These are phyloP conservation scores for Alectoris magna DNA, from an alignment of 2,797 vertebrate species.

Conservation along the genomic window DNA sequence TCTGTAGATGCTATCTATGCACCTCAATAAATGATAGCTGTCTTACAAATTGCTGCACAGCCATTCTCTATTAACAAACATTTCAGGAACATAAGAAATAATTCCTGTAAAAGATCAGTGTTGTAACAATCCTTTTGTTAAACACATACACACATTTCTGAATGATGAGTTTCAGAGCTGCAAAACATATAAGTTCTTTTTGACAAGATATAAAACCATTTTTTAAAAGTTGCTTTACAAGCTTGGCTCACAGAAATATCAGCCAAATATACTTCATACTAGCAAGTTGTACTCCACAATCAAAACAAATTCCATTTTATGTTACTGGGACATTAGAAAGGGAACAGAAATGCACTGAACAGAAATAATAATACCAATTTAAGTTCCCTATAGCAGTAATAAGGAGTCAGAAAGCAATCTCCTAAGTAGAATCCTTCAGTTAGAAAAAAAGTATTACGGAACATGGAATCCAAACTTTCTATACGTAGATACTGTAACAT, in stretches of 20 bases:
- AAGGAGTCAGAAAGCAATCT: not conserved
- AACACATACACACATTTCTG: not conserved
- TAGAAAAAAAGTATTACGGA: not conserved
- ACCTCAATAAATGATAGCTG: not conserved
- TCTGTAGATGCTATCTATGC: not conserved
- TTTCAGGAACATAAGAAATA: not conserved
- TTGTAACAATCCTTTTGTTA: not conserved
- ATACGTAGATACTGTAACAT: fast-evolving
- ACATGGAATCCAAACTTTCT: not conserved
- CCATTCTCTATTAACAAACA: not conserved
- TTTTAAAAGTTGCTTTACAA: not conserved
- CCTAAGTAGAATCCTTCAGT: not conserved
- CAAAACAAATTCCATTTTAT: not conserved
- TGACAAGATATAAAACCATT: not conserved
- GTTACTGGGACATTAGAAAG: not conserved
- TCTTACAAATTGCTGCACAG: not conserved
- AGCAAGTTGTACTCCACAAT: not conserved
- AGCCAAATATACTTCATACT: not conserved
- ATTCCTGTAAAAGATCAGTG: not conserved
- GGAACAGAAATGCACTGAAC: not conserved
- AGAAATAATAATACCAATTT: not conserved
- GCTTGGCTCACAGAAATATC: not conserved
- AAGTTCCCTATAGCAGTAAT: not conserved
- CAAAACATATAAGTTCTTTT: not conserved
- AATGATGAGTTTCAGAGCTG: not conserved